Percentiles rank a stretch among this genome's conserved stretches.
Evolutionary conservation across 92 coral and sea anemone genomes (phyloP).

Genomic region (Montipora capitata): DNA sequence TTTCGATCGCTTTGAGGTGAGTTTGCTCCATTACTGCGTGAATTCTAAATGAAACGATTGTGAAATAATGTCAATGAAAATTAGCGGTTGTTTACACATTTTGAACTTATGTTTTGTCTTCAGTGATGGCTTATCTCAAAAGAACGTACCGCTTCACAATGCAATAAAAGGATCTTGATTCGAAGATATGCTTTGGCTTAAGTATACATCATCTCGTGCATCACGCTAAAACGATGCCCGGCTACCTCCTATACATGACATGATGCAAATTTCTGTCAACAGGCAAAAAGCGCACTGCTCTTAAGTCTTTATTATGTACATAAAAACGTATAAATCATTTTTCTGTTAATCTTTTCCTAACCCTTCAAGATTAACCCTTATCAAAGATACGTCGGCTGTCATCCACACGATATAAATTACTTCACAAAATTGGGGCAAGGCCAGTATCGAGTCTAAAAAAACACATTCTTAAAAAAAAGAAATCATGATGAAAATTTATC

Average conservation of each 20-base stretch:
- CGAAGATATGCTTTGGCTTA: background rate
- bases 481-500: too few relatives aligned
- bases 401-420: background rate
- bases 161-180: background rate
- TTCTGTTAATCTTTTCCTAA: too few relatives aligned
- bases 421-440: background rate
- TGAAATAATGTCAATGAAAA: background rate
- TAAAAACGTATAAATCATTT: background rate
- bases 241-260: too few relatives aligned
- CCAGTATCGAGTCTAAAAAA: background rate
- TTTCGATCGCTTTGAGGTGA: background rate
- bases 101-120: background rate
- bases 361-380: background rate
- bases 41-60: background rate
- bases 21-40: background rate
- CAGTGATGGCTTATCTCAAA: background rate
- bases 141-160: background rate
- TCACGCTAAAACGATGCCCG: too few relatives aligned
- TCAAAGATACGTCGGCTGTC: background rate
- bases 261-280: background rate
- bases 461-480: too few relatives aligned
- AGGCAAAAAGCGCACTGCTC: background rate
- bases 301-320: background rate
- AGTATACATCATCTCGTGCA: too few relatives aligned
- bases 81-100: background rate